Evolutionary conservation across 2,797 vertebrate genomes (phyloP).

Genomic region (Argentina silus): DNA sequence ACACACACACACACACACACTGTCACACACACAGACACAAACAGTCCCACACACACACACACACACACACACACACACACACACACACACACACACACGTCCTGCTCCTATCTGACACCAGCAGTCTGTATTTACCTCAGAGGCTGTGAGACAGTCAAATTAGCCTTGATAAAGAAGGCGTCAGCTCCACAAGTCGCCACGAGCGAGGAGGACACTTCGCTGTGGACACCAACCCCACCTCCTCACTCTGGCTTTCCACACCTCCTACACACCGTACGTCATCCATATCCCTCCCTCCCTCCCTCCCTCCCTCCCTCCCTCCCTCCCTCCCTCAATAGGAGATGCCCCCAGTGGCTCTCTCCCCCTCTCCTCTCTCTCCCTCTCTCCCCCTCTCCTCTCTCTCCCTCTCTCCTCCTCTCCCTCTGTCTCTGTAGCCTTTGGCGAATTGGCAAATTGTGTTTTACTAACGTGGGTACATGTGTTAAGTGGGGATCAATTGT

Average conservation of each 20-base stretch:
- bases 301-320: background rate
- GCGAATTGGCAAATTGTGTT: constrained; percentile 90
- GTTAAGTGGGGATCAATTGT: constrained; percentile 84
- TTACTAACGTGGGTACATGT: constrained; percentile 85
- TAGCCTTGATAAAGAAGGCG: constrained; percentile 78
- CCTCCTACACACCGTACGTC: constrained; percentile 38
- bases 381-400: constrained; percentile 18
- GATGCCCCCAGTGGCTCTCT: constrained; percentile 61
- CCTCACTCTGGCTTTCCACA: constrained; percentile 43
- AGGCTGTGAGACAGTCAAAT: constrained; percentile 77
- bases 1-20: constrained; percentile 8
- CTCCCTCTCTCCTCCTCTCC: constrained; percentile 38
- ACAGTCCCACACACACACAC: constrained; percentile 13
- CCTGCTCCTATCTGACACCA: constrained; percentile 65
- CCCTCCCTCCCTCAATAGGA: constrained; percentile 46
- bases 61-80: constrained; percentile 45
- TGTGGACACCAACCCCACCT: constrained; percentile 42
- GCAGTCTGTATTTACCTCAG: constrained; percentile 79
- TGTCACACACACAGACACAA: constrained; percentile 7
- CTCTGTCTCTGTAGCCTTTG: constrained; percentile 80
- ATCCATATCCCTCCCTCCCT: background rate
- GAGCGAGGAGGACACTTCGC: constrained; percentile 59
- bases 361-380: constrained; percentile 31
- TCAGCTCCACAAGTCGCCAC: constrained; percentile 59
- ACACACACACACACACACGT: constrained; percentile 59